phyloP scores from a whole-genome alignment of 2,888 invertebrate genomes.

The Candidula unifasciata region DNA sequence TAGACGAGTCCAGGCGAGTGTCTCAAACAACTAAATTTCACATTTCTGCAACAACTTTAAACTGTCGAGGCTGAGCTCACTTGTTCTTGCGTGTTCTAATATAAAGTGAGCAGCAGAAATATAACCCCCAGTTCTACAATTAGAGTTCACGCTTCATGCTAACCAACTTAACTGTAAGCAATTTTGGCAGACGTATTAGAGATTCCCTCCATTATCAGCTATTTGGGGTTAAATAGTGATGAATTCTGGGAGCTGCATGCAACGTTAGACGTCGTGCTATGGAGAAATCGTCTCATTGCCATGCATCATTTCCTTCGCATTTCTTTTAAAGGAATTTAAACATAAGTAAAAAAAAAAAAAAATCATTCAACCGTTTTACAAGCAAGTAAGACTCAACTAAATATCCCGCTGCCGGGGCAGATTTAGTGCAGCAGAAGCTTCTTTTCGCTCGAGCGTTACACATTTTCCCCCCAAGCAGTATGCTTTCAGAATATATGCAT shows the following conservation, averaged over 20 bases:
- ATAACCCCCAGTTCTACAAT: not conserved
- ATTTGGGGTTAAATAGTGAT: conserved; percentile 9
- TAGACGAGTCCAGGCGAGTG: not conserved
- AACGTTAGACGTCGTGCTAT: conserved; percentile 26
- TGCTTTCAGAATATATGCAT: too few species aligned
- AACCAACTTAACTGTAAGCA: not conserved
- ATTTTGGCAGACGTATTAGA: conserved; percentile 38
- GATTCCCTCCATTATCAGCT: conserved; percentile 24
- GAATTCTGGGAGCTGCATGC: conserved; percentile 12
- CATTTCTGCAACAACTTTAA: conserved; percentile 38
- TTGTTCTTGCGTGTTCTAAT: not conserved
- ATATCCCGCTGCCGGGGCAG: too few species aligned
- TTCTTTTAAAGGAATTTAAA: not conserved
- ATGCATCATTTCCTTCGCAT: conserved; percentile 26
- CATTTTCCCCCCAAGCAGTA: too few species aligned
- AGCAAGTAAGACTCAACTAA: too few species aligned
- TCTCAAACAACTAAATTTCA: conserved; percentile 12
- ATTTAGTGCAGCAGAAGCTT: too few species aligned
- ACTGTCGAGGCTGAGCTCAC: not conserved
- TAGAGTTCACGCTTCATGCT: not conserved
- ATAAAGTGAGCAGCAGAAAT: not conserved
- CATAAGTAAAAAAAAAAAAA: too few species aligned
- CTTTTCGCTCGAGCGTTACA: too few species aligned
- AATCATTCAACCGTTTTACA: too few species aligned
- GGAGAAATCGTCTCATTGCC: conserved; percentile 21